Evolutionary conservation across 2,888 invertebrate genomes (phyloP), one percentile per base, ranked within the genome.

Genomic region (Leptinotarsa tumamoca): DNA sequence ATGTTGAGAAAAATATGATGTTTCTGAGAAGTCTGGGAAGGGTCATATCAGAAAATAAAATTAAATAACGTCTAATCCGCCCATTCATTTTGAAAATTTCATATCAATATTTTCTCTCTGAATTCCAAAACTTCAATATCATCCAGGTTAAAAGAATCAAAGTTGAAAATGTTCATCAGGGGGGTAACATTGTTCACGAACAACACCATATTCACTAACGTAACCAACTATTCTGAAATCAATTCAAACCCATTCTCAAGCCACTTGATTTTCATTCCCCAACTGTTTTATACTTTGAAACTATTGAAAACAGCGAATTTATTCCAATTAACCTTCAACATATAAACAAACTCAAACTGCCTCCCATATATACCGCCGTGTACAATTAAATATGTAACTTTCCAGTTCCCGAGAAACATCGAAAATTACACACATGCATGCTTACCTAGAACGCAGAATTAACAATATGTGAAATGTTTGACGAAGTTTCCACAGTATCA

Each of bases 401-500:
- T 23, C 21, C 14, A 54, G 56, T 43, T 68, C 0, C 54, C 56
- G 33, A 69, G 69, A 69, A 69, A 69, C 69, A 68, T 27, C 63
- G 63, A 63, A 63, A 58, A 68, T 68, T 51, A 68, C 54, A 68
- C 33, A 27, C 69, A 69, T 54, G 56, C 67, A 72, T 63, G 33
- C 63, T 63, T n/a, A 63, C 43, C 63, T 63, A 63, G 4, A 63
- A 63, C 43, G 10, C 63, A 63, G 63, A 27, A 63, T 27, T 63
- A 63, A 63, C 63, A 63, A 33, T 13, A 43, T 43, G 13, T 0
- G 63, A 58, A 43, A 63, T 33, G 43, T 63, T 63, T 33, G 63
- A 63, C n/a, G 18, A 63, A 63, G 43, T 63, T 63, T 7, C 63
- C n/a, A n/a, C n/a, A 33, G 33, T 63, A 43, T 63, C n/a, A 17